Base-by-base conservation (phyloP, 2,113 vertebrate species). In the Gorsachius goisagi region DNA sequence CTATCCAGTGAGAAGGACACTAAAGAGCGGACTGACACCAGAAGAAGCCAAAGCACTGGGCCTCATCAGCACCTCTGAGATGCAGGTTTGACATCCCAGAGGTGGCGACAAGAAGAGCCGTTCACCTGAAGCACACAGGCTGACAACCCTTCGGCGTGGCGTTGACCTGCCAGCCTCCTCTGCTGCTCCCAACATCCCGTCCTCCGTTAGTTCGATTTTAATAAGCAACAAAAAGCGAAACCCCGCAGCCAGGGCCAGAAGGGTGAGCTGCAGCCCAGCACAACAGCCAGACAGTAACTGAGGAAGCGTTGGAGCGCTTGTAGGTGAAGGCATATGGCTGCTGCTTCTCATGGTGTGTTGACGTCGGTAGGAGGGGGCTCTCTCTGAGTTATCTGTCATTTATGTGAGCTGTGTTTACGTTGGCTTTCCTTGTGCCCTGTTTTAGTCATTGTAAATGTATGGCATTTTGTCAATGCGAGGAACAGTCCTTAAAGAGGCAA, bases 11-110 rank as follows among this genome's bases (percentile, higher is more conserved):
- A 99, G 99, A 89, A 98, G 99, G 97, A 99, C 99, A 77, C 98
- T 99, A 97, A 99, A 99, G 98, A 99, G 97, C 0, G 99, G 99
- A 88, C 96, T 99, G 97, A 99, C 99, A 23, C 98, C 99, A 35
- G 99, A 99, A 97, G 99, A 99, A 98, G 99, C 99, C 67, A 99
- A 99, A 92, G 99, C 99, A 76, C 98, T 99, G 72, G 99, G 99
- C 83, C 98, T 99, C 92, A 98, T 99, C 82, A 98, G 98, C 85
- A 98, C 98, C 73, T 98, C 99, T 5, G 99, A 99, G 98, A 98
- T 99, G 98, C 99, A 99, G 95, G 98, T 99, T 98, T 99, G 98
- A 99, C 21, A 1, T 82, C 24, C 13, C n/a, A 56, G 92, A 69
- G 33, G 76, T n/a, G 63, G 45, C 76, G 6, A 93, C 66, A 24